A percentile compares a stretch with the other conserved stretches of the same genome.
phyloP scores from a whole-genome alignment of 64 coral and sea anemone species.

The Exaiptasia diaphana region DNA sequence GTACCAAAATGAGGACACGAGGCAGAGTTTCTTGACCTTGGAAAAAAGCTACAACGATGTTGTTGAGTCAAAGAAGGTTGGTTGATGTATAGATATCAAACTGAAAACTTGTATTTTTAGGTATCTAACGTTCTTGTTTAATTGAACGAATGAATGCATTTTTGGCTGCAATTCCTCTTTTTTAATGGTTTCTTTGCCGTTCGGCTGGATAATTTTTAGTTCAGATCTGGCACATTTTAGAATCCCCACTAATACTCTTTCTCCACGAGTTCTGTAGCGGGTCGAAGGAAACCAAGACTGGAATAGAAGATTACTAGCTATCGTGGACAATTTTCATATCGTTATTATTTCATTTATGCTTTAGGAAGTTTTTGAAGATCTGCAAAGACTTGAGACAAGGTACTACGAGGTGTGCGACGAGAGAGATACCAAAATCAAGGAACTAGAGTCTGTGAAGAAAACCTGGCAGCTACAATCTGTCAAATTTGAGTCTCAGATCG shows the following conservation, averaged over 20 bases:
- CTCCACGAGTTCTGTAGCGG: too few relatives aligned
- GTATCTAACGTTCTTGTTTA: too few relatives aligned
- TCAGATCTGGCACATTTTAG: too few relatives aligned
- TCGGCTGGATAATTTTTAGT: too few relatives aligned
- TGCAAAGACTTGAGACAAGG: neutral
- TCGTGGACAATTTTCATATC: neutral
- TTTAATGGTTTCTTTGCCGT: neutral
- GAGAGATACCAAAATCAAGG: neutral
- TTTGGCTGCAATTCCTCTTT: neutral
- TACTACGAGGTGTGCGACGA: neutral
- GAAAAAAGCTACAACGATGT: neutral
- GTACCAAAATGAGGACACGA: constrained; percentile 1
- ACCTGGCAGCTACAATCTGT: neutral
- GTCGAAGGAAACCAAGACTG: too few relatives aligned
- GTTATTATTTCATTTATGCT: neutral
- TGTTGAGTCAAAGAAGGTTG: neutral
- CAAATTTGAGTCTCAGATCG: neutral
- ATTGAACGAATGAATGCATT: too few relatives aligned
- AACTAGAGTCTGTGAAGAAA: constrained; percentile 1
- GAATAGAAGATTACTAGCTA: neutral
- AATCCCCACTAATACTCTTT: too few relatives aligned
- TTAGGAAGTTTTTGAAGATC: constrained; percentile 8
- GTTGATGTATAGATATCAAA: too few relatives aligned
- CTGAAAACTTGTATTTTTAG: too few relatives aligned
- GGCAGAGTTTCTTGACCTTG: neutral